Conservation (phyloP, 1,140 invertebrate species). For the Hylaeus volcanicus region DNA sequence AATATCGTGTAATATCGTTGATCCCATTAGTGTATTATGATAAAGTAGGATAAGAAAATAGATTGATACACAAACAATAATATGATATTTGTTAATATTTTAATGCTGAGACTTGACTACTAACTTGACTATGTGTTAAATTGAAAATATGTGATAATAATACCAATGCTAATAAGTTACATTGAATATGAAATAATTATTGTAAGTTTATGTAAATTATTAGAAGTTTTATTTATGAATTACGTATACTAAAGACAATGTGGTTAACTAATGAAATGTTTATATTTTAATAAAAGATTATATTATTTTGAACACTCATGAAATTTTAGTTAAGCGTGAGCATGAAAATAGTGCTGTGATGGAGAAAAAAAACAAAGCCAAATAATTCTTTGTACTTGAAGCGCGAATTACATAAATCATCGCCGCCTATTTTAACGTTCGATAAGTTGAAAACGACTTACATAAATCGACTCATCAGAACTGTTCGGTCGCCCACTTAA, state of each 20-base stretch:
- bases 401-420: constrained; percentile 57
- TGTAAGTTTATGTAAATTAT: constrained; percentile 8
- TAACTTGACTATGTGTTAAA: background rate
- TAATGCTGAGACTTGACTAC: background rate
- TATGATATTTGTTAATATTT: constrained; percentile 15
- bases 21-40: background rate
- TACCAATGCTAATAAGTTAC: constrained; percentile 7
- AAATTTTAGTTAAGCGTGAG: constrained; percentile 72
- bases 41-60: background rate
- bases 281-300: constrained; percentile 52
- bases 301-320: constrained; percentile 55
- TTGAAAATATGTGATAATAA: constrained; percentile 2
- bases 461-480: constrained; percentile 73
- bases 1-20: background rate
- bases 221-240: constrained; percentile 14
- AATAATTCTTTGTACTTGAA: constrained; percentile 62
- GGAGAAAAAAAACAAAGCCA: constrained; percentile 63
- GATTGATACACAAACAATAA: background rate
- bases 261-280: constrained; percentile 65
- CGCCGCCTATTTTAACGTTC: constrained; percentile 65
- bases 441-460: constrained; percentile 73
- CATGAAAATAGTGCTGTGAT: constrained; percentile 61
- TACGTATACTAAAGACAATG: constrained; percentile 66
- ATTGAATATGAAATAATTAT: background rate
- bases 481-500: constrained; percentile 71